Conservation (phyloP, 2,113 vertebrate species). For the Nothobranchius furzeri region DNA sequence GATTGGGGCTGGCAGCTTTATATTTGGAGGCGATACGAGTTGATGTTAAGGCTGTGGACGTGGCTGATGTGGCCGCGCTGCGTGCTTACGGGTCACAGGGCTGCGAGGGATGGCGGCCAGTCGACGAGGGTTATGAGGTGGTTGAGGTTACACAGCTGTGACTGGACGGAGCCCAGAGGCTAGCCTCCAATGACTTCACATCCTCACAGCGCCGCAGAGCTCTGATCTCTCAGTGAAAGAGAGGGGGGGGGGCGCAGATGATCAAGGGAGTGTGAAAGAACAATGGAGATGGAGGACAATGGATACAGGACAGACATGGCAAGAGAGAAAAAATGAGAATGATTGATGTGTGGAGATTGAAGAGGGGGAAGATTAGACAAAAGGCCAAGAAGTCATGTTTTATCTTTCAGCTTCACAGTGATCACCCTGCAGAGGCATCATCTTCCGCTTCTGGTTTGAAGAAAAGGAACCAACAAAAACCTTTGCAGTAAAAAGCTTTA, state of each 20-base stretch:
- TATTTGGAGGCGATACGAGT: conserved; percentile 52
- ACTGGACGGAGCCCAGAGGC: conserved; percentile 45
- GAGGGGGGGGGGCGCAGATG: conserved; percentile 19
- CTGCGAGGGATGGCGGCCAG: conserved; percentile 25
- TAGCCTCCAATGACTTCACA: conserved; percentile 26
- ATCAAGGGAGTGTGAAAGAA: conserved; percentile 54
- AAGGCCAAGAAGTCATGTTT: conserved; percentile 37
- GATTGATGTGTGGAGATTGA: conserved; percentile 42
- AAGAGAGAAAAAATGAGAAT: conserved; percentile 5
- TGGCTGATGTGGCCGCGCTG: conserved; percentile 32
- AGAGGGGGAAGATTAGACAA: conserved; percentile 23
- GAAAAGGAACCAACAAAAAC: not conserved
- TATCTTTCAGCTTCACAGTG: conserved; percentile 30
- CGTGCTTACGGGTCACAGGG: conserved; percentile 45
- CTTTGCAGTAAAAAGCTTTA: not conserved
- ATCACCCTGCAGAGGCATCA: conserved; percentile 21
- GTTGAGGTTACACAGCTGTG: conserved; percentile 64
- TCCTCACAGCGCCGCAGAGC: conserved; percentile 18
- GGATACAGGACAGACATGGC: conserved; percentile 15
- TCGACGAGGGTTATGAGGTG: conserved; percentile 38
- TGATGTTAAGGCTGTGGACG: conserved; percentile 49
- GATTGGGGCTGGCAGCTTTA: conserved; percentile 52
- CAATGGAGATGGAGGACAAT: conserved; percentile 35
- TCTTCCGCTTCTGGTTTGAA: conserved; percentile 14
- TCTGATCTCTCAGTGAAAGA: conserved; percentile 45